Evolutionary conservation across 2,888 invertebrate genomes (phyloP).

Genomic region (Himalopsyche anomala): DNA sequence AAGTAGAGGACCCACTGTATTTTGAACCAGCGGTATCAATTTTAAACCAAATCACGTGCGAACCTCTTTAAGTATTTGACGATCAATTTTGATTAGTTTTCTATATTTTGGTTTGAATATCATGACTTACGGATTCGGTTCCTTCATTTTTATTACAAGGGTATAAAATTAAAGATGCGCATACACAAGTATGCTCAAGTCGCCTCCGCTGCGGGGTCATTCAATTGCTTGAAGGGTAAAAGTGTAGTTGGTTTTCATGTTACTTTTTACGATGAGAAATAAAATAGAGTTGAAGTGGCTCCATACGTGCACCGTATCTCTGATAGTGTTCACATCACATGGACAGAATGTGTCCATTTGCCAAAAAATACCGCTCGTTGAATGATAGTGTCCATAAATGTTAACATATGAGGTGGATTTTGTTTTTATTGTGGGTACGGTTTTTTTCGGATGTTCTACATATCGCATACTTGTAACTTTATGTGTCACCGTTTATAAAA

Average conservation of each 20-base stretch:
- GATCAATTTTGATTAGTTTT: too few species aligned
- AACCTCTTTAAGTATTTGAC: too few species aligned
- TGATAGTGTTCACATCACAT: constrained; percentile 27
- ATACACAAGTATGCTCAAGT: background rate
- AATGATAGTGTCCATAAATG: constrained; percentile 19
- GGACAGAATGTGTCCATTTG: constrained; percentile 25
- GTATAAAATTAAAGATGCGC: constrained; percentile 35
- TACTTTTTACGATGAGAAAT: constrained; percentile 36
- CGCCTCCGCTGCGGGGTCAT: background rate
- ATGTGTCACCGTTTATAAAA: too few species aligned
- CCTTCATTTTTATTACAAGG: constrained; percentile 15
- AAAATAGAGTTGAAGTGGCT: constrained; percentile 38
- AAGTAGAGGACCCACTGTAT: too few species aligned
- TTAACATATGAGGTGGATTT: constrained; percentile 20
- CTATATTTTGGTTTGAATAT: background rate
- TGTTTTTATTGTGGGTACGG: constrained; percentile 17
- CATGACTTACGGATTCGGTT: background rate
- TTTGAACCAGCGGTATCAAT: too few species aligned
- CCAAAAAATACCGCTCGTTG: constrained; percentile 35
- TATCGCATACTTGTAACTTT: too few species aligned
- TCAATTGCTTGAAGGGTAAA: constrained; percentile 42
- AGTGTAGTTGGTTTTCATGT: constrained; percentile 35
- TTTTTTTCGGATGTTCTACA: background rate
- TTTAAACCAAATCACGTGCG: too few species aligned
- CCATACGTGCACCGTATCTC: constrained; percentile 17